Evolutionary conservation across 2,888 invertebrate genomes (phyloP), one percentile per base, ranked within the genome.

Genomic region (Parasteatoda lunata): DNA sequence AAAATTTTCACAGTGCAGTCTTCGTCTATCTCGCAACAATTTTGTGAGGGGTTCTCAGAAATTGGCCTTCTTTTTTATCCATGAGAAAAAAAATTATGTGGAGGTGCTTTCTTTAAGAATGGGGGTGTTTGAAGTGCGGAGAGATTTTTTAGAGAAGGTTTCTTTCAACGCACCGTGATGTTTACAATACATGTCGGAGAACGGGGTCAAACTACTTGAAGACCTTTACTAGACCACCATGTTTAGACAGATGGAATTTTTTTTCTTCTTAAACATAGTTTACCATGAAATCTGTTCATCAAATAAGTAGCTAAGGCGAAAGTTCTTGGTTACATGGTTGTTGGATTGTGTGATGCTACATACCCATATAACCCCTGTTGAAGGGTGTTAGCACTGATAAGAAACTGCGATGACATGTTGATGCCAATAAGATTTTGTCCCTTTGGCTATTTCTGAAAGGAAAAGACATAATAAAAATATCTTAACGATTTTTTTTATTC

Each of bases 141-240:
- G 59, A 59, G 71, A 51, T 30, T 11, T 9, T 47, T 47, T 47
- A 54, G 15, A 47, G 52, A 48, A 45, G 52, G 68, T 9, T 47
- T 79, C 64, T 71, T 71, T 79, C 79, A 79, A 7, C 49, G 49
- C 64, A 48, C 9, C n/a, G 70, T 54, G 48, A 64, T 79, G 79
- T 79, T 79, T 79, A 71, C 79, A 71, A 79, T 79, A 71, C 79
- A 79, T n/a, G 49, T 70, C 70, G 71, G 54, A 59, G 69, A 15
- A 65, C 47, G 54, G 69, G 69, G 69, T 30, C 52, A 45, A 69
- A 45, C 69, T 54, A 59, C 49, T 79, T 71, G 70, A 49, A 49
- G 5, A 15, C 8, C 15, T 64, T 64, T 79, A 71, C 70, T 70
- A n/a, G 9, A 59, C 59, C 59, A 59, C 59, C 59, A 59, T 8